A percentile compares a stretch with the other conserved stretches of the same genome.
Conservation (phyloP, 2,888 invertebrate genomes). For the Oscheius sp. region DNA sequence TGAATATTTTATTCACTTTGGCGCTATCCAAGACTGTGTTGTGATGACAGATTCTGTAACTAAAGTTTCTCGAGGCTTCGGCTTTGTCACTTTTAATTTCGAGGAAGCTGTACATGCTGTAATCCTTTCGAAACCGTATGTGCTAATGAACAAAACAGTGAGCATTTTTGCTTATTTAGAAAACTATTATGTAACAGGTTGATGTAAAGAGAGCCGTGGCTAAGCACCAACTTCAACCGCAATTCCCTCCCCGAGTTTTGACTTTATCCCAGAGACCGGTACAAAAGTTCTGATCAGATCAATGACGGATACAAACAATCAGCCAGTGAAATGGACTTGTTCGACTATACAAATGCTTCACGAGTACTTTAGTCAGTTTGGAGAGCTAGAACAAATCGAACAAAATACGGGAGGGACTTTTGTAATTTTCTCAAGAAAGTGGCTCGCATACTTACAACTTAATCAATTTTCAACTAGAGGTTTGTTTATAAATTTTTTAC, state of each 20-base stretch:
- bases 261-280: neutral
- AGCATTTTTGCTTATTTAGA: too few relatives aligned
- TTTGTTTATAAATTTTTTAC: too few relatives aligned
- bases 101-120: conserved; percentile 14
- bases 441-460: too few relatives aligned
- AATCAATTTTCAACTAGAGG: too few relatives aligned
- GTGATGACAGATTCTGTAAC: neutral
- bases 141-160: neutral
- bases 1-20: neutral
- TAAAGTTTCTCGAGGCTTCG: neutral
- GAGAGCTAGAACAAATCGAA: conserved; percentile 11
- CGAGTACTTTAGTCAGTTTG: conserved; percentile 10
- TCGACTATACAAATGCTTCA: conserved; percentile 1
- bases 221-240: neutral
- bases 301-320: neutral
- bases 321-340: neutral
- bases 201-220: conserved; percentile 9
- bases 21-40: neutral
- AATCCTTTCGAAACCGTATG: conserved; percentile 1
- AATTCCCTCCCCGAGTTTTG: neutral
- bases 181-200: too few relatives aligned
- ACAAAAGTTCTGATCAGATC: neutral
- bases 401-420: too few relatives aligned
- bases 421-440: too few relatives aligned
- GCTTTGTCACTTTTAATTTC: neutral